Evolutionary conservation across 2,113 vertebrate species (phyloP).

Genomic region (Scortum barcoo): DNA sequence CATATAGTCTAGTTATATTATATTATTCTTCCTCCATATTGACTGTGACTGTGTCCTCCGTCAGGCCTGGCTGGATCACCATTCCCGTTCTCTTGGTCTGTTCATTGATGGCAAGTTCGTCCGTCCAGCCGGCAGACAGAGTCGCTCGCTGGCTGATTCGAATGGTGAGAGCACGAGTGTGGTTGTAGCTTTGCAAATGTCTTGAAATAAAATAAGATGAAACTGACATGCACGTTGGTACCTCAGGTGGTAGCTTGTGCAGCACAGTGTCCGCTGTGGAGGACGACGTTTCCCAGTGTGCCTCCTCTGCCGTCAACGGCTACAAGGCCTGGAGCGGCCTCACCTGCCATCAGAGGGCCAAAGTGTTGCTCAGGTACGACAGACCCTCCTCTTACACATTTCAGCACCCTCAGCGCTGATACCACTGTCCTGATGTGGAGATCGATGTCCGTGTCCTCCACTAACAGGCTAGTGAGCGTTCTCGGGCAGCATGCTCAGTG

Average conservation of each 20-base stretch:
- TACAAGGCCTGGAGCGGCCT: slow-evolving; percentile 75
- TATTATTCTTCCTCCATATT: not conserved
- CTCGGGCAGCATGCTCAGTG: slow-evolving; percentile 80
- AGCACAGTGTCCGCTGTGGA: slow-evolving; percentile 69
- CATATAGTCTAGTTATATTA: not conserved
- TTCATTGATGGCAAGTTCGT: slow-evolving; percentile 81
- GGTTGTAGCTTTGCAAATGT: too few relatives aligned
- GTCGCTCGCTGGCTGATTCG: slow-evolving; percentile 58
- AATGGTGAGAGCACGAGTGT: slow-evolving; percentile 66
- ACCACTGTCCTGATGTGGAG: not conserved
- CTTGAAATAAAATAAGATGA: too few relatives aligned
- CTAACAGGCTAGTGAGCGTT: slow-evolving; percentile 65
- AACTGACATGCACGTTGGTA: not conserved
- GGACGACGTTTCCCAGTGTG: slow-evolving; percentile 72
- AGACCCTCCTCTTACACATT: not conserved
- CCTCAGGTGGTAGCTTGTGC: slow-evolving; percentile 73
- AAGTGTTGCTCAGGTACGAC: slow-evolving; percentile 78
- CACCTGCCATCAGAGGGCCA: slow-evolving; percentile 75
- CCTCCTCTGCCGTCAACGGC: slow-evolving; percentile 65
- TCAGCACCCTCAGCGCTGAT: not conserved
- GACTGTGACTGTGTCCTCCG: not conserved
- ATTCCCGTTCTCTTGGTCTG: slow-evolving; percentile 75
- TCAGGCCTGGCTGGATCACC: slow-evolving; percentile 84
- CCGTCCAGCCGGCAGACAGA: slow-evolving; percentile 62
- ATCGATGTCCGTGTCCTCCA: not conserved